phyloP scores from a whole-genome alignment of 2,797 vertebrate species.

The Lepus oiostolus region DNA sequence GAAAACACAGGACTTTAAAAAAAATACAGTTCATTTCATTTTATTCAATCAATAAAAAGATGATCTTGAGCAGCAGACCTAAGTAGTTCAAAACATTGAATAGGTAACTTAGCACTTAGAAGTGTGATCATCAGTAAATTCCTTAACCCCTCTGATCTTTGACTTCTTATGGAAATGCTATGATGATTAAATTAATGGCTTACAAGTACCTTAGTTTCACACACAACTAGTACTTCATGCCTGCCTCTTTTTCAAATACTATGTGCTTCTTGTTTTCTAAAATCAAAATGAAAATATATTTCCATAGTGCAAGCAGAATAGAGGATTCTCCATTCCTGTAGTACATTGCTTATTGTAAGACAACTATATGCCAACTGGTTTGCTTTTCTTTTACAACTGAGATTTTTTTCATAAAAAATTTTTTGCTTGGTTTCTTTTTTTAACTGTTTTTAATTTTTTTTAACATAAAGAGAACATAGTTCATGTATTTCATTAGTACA shows the following conservation, averaged over 20 bases:
- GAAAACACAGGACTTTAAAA: background rate
- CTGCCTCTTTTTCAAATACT: background rate
- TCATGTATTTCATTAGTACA: no score
- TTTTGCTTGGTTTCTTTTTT: background rate
- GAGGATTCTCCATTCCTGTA: background rate
- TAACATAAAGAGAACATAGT: no score
- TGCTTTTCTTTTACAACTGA: background rate
- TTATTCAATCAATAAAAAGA: background rate
- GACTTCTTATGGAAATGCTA: background rate
- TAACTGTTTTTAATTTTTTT: no score
- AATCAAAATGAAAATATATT: background rate
- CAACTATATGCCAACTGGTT: background rate
- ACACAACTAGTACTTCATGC: background rate
- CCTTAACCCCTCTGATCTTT: background rate
- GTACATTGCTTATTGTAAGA: background rate
- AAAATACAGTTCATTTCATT: background rate
- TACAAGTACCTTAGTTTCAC: background rate
- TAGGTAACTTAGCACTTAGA: no score
- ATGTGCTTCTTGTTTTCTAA: background rate
- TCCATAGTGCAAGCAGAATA: background rate
- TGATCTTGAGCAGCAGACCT: background rate
- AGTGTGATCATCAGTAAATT: background rate
- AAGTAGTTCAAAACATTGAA: background rate
- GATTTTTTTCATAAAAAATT: background rate
- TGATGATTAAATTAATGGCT: background rate